phyloP scores from a whole-genome alignment of 2,113 vertebrate genomes.

The Sorex fumeus region DNA sequence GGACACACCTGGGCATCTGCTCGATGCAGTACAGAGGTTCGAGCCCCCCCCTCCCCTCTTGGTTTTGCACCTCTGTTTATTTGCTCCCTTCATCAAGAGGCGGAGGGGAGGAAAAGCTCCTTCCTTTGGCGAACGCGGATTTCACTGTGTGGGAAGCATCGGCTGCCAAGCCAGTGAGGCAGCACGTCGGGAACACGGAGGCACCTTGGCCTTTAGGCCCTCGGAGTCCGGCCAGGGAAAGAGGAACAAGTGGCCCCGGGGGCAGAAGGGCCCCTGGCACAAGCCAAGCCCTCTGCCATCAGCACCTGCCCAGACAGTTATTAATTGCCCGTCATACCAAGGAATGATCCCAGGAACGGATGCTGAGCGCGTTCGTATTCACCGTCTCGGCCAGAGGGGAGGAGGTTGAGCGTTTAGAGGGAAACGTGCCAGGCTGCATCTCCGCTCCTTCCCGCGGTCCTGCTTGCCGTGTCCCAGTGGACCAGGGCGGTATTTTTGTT shows the following conservation, averaged over 20 bases:
- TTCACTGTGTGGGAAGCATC: slow-evolving; percentile 40
- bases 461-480: background rate
- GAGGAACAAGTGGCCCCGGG: background rate
- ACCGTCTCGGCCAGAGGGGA: slow-evolving; percentile 44
- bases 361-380: background rate
- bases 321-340: background rate
- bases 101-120: slow-evolving; percentile 34
- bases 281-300: background rate
- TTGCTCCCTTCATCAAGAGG: background rate
- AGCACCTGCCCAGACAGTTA: background rate
- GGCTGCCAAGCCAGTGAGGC: slow-evolving; percentile 52
- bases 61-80: background rate
- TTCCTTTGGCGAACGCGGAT: slow-evolving; percentile 16
- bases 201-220: slow-evolving; percentile 20
- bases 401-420: background rate
- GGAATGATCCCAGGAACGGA: background rate
- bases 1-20: background rate
- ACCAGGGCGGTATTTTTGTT: background rate
- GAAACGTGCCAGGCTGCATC: background rate
- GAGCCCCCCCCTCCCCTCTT: background rate
- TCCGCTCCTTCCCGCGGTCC: background rate
- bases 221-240: background rate
- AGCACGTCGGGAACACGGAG: slow-evolving; percentile 65
- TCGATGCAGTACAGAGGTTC: background rate
- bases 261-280: background rate